Percentiles rank a stretch among this genome's conserved stretches.
These are phyloP conservation scores for Phaedon cochleariae DNA, from an alignment of 2,888 invertebrate species.

Conservation along the genomic window DNA sequence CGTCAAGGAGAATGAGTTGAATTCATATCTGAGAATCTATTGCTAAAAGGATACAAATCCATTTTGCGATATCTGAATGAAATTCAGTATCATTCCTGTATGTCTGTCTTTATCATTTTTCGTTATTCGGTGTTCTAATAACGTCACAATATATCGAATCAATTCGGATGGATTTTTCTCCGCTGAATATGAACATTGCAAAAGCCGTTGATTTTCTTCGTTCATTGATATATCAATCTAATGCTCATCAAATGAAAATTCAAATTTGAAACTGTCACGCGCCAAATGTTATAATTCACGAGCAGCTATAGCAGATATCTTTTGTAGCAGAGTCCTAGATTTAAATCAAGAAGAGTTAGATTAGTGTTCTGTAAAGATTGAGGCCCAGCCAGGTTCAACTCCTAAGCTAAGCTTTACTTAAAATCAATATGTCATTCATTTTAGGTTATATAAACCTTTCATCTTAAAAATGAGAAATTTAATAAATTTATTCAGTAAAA, in stretches of 20 bases:
- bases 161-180: conserved; percentile 29
- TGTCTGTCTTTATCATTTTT: conserved; percentile 37
- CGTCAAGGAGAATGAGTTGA: conserved; percentile 1
- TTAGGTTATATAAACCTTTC: no score
- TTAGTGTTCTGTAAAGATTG: no score
- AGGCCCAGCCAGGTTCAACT: no score
- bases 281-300: neutral
- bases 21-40: neutral
- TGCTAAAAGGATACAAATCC: conserved; percentile 45
- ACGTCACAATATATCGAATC: conserved; percentile 30
- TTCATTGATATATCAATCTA: no score
- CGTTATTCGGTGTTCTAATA: conserved; percentile 38
- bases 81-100: conserved; percentile 34
- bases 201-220: no score
- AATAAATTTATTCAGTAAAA: neutral
- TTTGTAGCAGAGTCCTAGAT: no score
- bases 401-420: no score
- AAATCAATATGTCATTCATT: no score
- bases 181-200: neutral
- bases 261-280: no score
- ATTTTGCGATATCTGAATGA: conserved; percentile 26
- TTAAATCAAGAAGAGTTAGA: no score
- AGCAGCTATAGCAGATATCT: no score
- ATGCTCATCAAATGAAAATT: neutral
- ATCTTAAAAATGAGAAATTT: conserved; percentile 1